A percentile compares a stretch with the other conserved stretches of the same genome.
phyloP scores from a whole-genome alignment of 2,113 vertebrate species.

The Psilopogon haemacephalus region DNA sequence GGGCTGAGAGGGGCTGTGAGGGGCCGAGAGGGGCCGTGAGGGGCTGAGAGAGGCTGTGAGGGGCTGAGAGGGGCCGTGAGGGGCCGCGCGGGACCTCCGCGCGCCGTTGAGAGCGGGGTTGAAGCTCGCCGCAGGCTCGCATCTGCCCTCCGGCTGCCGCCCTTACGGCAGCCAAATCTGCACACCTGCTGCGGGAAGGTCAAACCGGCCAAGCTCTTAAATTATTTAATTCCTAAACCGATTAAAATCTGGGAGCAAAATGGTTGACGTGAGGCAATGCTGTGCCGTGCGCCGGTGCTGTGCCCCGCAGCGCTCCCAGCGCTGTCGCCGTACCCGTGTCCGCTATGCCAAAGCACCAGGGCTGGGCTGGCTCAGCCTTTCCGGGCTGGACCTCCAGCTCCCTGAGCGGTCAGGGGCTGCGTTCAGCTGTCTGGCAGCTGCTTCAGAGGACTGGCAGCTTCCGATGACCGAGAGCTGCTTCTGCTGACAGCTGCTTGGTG shows the following conservation, averaged over 20 bases:
- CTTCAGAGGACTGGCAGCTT: background rate
- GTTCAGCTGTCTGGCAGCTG: background rate
- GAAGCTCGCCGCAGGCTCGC: no score
- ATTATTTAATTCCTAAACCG: background rate
- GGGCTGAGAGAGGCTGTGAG: no score
- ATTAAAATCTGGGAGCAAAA: background rate
- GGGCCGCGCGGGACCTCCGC: rapidly evolving
- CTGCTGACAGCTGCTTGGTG: background rate
- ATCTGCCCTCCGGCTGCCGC: rapidly evolving
- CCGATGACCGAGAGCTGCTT: background rate
- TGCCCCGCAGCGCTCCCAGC: background rate
- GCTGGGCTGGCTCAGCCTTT: background rate
- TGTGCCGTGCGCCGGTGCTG: rapidly evolving
- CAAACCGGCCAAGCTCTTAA: background rate
- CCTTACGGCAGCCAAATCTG: background rate
- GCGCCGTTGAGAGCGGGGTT: no score
- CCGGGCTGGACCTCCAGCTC: rapidly evolving
- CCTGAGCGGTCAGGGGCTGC: rapidly evolving
- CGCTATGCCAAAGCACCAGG: no score
- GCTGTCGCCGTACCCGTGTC: background rate
- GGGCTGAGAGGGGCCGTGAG: background rate
- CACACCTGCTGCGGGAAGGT: rapidly evolving
- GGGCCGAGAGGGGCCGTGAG: no score
- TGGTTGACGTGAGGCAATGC: background rate
- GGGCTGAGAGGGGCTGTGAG: no score